phyloP scores from a whole-genome alignment of 2,113 vertebrate genomes.

The Lophius piscatorius region DNA sequence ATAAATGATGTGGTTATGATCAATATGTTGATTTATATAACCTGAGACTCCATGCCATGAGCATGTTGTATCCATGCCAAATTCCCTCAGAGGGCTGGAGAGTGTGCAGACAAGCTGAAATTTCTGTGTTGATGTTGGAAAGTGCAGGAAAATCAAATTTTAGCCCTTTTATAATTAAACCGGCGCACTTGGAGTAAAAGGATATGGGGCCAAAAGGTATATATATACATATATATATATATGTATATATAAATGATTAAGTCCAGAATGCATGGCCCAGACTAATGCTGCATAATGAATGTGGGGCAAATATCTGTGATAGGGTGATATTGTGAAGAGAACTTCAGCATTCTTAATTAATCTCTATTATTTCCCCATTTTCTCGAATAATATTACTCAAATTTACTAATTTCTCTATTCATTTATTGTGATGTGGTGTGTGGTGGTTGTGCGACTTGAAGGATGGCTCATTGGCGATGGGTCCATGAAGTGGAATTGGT shows the following conservation, averaged over 20 bases:
- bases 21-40: conserved; percentile 52
- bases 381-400: background rate
- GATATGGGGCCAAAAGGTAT: no score
- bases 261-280: conserved; percentile 55
- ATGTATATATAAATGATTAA: conserved; percentile 51
- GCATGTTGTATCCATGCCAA: conserved; percentile 44
- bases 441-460: conserved; percentile 15
- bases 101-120: conserved; percentile 25
- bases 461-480: conserved; percentile 6
- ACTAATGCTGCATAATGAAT: conserved; percentile 56
- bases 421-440: conserved; percentile 16
- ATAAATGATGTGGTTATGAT: conserved; percentile 31
- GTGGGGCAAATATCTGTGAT: conserved; percentile 20
- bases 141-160: no score
- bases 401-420: conserved; percentile 2
- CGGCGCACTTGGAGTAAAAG: no score
- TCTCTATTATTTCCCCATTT: conserved; percentile 7
- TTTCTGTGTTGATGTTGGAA: conserved; percentile 19
- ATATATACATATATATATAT: no score
- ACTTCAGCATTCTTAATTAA: conserved; percentile 27
- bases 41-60: conserved; percentile 50
- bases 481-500: no score
- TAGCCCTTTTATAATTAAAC: no score
- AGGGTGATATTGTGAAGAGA: conserved; percentile 42
- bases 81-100: conserved; percentile 34